Conservation (phyloP, 2,797 vertebrate genomes). For the Holocentrus rufus region DNA sequence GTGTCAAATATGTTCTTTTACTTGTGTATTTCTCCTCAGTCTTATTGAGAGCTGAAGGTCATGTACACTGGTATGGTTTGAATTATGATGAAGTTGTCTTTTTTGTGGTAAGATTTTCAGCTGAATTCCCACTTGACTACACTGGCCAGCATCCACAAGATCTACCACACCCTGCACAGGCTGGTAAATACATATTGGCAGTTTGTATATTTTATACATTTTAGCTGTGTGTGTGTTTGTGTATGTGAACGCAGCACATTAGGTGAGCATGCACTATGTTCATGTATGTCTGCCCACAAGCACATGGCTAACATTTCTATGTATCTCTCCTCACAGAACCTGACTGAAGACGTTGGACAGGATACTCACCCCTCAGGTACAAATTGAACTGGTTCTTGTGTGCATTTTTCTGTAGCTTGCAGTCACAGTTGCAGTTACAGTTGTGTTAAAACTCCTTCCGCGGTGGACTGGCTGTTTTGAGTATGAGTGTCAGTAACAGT, state of each 20-base stretch:
- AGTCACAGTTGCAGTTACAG: not conserved
- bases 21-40: slow-evolving; percentile 35
- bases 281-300: slow-evolving; percentile 23
- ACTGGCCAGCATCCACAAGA: slow-evolving; percentile 99
- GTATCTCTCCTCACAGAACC: slow-evolving; percentile 84
- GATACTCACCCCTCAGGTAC: slow-evolving; percentile 96
- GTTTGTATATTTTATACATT: slow-evolving; percentile 11
- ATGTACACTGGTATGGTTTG: slow-evolving; percentile 19
- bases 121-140: slow-evolving; percentile 99
- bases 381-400: slow-evolving; percentile 1
- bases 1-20: not conserved
- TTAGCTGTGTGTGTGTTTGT: not conserved
- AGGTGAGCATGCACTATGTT: slow-evolving; percentile 3
- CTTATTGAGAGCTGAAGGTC: slow-evolving; percentile 21
- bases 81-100: slow-evolving; percentile 4
- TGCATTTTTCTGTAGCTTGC: not conserved
- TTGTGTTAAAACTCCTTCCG: not conserved
- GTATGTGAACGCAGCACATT: slow-evolving; percentile 3
- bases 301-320: slow-evolving; percentile 3
- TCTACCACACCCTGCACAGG: slow-evolving; percentile 99
- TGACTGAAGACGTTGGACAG: slow-evolving; percentile 97
- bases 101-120: slow-evolving; percentile 89
- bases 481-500: not conserved
- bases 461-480: not conserved
- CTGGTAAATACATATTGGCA: slow-evolving; percentile 87